Conservation (phyloP, 2,113 vertebrate species). For the Psammodynastes pulverulentus region DNA sequence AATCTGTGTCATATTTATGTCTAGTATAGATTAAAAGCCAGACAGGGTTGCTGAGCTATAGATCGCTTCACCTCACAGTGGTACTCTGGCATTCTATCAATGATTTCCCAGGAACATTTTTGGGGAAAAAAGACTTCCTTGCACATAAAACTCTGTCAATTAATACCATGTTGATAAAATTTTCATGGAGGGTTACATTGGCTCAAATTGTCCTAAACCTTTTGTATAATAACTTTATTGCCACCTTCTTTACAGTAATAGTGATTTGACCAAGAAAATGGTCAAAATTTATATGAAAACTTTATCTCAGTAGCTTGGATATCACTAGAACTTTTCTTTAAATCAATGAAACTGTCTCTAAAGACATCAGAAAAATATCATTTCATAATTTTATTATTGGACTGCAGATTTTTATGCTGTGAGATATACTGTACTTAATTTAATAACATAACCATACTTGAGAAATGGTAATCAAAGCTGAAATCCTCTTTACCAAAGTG, state of each 20-base stretch:
- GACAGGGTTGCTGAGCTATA: background rate
- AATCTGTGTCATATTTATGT: background rate
- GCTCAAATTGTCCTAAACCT: background rate
- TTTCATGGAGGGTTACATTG: background rate
- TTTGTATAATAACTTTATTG: background rate
- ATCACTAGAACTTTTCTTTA: background rate
- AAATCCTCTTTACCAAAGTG: background rate
- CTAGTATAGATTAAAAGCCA: background rate
- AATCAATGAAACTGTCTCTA: background rate
- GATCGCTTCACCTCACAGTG: background rate
- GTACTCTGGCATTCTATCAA: background rate
- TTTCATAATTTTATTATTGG: background rate
- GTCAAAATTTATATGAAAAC: background rate
- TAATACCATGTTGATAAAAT: background rate
- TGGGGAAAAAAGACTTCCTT: background rate
- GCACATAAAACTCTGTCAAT: background rate
- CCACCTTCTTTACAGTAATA: background rate
- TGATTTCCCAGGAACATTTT: background rate
- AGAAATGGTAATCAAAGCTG: background rate
- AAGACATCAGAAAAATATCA: background rate
- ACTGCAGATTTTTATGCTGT: background rate
- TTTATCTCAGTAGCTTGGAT: background rate
- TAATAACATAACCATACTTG: background rate
- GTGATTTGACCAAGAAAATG: background rate
- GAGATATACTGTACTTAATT: background rate